Percentiles rank a stretch among this genome's conserved stretches.
phyloP scores from a whole-genome alignment of 2,888 invertebrate genomes.

The Blera fallax region DNA sequence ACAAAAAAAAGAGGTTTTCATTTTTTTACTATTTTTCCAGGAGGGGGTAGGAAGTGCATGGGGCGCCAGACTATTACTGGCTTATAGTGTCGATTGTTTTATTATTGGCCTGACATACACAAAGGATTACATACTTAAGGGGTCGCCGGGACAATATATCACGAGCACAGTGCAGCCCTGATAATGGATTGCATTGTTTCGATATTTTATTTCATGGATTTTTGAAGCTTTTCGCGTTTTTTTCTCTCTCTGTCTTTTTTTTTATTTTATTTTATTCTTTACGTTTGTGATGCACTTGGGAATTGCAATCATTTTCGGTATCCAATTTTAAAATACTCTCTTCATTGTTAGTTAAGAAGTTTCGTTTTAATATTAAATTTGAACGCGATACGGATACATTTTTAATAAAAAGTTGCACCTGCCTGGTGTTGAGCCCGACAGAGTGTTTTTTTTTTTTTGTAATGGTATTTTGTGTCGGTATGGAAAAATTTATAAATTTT shows the following conservation, averaged over 20 bases:
- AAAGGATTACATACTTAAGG: constrained; percentile 58
- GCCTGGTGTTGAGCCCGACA: too few relatives aligned
- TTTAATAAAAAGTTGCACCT: too few relatives aligned
- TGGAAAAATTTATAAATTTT: too few relatives aligned
- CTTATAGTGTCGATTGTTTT: constrained; percentile 61
- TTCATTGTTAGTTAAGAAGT: neutral
- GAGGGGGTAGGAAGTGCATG: neutral
- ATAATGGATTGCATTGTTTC: constrained; percentile 69
- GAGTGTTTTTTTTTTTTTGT: too few relatives aligned
- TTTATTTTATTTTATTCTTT: constrained; percentile 2
- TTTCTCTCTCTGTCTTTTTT: neutral
- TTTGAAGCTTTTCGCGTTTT: constrained; percentile 1
- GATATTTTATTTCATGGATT: constrained; percentile 57
- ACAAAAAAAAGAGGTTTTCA: constrained; percentile 15
- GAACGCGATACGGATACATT: too few relatives aligned
- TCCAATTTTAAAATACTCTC: constrained; percentile 19
- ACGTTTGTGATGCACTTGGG: constrained; percentile 13
- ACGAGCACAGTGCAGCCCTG: constrained; percentile 30
- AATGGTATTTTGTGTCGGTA: too few relatives aligned
- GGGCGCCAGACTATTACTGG: constrained; percentile 40
- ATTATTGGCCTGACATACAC: constrained; percentile 57
- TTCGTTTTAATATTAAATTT: neutral
- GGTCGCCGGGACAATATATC: constrained; percentile 45
- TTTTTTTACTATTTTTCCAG: too few relatives aligned
- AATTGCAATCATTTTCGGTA: constrained; percentile 36